phyloP scores from a whole-genome alignment of 2,113 vertebrate species.

The Spermophilus dauricus region DNA sequence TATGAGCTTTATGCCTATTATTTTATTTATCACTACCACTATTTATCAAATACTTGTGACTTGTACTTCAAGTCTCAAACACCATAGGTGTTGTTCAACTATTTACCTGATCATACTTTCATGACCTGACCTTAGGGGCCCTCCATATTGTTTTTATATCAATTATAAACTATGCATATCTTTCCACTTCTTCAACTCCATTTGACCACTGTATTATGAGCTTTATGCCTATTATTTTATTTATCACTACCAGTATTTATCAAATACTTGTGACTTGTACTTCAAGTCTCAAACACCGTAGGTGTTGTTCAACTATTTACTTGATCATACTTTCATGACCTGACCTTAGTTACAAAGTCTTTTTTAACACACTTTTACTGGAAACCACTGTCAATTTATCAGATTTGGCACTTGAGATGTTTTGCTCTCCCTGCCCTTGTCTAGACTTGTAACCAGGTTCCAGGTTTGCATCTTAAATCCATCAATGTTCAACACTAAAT shows the following conservation, averaged over 20 bases:
- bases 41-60: neutral
- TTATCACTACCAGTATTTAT: neutral
- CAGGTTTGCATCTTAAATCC: neutral
- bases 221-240: neutral
- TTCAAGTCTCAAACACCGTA: neutral
- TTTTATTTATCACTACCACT: neutral
- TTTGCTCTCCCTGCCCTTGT: neutral
- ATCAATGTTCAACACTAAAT: neutral
- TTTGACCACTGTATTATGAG: neutral
- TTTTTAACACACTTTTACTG: neutral
- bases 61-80: neutral
- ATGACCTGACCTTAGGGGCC: neutral
- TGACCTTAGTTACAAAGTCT: neutral
- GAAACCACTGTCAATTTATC: neutral
- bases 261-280: neutral
- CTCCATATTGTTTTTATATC: neutral
- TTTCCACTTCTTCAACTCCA: neutral
- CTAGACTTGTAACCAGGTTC: neutral
- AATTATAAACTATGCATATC: neutral
- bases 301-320: neutral
- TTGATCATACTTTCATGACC: neutral
- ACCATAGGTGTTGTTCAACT: neutral
- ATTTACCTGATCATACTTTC: neutral
- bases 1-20: neutral
- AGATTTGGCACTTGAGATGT: neutral